Evolutionary conservation across 2,888 invertebrate genomes (phyloP).

Genomic region (Hecatera dysodea): DNA sequence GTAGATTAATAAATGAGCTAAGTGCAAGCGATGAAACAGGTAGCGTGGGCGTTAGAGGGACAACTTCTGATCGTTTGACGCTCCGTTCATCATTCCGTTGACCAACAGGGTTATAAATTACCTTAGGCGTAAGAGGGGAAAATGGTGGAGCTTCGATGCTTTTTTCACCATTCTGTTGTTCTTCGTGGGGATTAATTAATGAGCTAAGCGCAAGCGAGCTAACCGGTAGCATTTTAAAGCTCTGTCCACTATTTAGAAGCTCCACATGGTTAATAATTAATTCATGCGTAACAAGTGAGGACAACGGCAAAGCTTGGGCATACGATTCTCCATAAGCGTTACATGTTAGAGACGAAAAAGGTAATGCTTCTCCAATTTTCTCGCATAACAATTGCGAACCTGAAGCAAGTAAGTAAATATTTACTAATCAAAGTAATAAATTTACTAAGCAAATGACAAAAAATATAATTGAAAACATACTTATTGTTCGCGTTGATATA

Average conservation of each 20-base stretch:
- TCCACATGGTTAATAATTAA: conserved; percentile 3
- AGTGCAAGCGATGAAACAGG: not conserved
- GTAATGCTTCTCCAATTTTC: not conserved
- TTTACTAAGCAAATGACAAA: not conserved
- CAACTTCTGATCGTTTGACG: not conserved
- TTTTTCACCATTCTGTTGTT: not conserved
- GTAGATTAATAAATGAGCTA: no score
- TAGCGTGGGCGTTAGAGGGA: not conserved
- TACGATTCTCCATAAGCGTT: not conserved
- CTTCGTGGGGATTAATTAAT: not conserved
- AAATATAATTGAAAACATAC: not conserved
- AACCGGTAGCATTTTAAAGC: not conserved
- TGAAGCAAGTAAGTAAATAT: not conserved
- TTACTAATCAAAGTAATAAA: not conserved
- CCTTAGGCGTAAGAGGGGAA: not conserved
- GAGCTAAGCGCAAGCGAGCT: not conserved
- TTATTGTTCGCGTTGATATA: not conserved
- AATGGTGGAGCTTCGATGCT: not conserved
- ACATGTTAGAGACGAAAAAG: not conserved
- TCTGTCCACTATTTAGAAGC: not conserved
- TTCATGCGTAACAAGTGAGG: not conserved
- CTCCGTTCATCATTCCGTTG: not conserved
- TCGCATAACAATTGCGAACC: not conserved
- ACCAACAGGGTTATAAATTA: not conserved
- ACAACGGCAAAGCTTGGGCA: not conserved